phyloP scores from a whole-genome alignment of 2,888 invertebrate species.

The Platerodrilus igneus region DNA sequence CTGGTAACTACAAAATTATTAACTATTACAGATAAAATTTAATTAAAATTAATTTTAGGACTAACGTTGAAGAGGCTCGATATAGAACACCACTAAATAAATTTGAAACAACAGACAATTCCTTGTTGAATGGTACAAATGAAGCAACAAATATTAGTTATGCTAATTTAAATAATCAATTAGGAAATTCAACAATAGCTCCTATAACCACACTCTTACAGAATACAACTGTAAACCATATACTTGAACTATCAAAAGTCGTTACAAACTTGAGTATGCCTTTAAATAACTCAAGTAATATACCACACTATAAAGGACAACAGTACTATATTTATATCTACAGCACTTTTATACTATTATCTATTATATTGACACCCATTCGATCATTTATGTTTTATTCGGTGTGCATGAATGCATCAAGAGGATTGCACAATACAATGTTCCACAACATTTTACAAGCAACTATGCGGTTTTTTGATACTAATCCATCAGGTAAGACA shows the following conservation, averaged over 20 bases:
- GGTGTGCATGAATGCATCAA: conserved; percentile 71
- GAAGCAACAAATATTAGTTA: too few species aligned
- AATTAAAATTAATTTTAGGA: conserved; percentile 45
- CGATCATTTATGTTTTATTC: conserved; percentile 69
- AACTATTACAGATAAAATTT: too few species aligned
- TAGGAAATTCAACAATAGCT: too few species aligned
- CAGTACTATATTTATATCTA: conserved; percentile 59
- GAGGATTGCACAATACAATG: conserved; percentile 72
- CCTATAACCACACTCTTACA: too few species aligned
- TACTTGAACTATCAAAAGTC: too few species aligned
- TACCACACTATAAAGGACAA: not conserved
- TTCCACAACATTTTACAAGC: conserved; percentile 69
- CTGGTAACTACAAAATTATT: too few species aligned
- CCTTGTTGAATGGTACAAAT: too few species aligned
- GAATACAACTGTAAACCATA: too few species aligned
- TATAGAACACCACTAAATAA: conserved; percentile 15
- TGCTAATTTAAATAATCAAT: too few species aligned
- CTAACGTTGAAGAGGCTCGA: conserved; percentile 45
- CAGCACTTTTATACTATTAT: conserved; percentile 54
- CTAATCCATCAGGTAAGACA: conserved; percentile 67
- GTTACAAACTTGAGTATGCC: too few species aligned
- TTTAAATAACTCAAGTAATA: too few species aligned
- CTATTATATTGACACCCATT: conserved; percentile 57
- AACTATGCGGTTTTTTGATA: conserved; percentile 79
- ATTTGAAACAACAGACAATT: too few species aligned